Evolutionary conservation across 2,888 invertebrate species (phyloP).

Genomic region (Drosophila prostipennis): DNA sequence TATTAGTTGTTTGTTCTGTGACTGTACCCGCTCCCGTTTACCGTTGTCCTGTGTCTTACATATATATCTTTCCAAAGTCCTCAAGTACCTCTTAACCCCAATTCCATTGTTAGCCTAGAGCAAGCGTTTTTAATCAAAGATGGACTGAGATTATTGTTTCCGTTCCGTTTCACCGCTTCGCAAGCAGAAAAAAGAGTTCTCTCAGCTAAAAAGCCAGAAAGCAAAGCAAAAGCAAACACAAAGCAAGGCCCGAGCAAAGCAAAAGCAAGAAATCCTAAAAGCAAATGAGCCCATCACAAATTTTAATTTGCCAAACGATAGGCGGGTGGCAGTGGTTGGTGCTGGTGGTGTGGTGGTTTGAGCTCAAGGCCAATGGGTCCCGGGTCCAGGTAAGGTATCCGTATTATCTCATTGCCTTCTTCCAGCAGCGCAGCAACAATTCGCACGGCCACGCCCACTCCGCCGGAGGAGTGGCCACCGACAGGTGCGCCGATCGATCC

Average conservation of each 20-base stretch:
- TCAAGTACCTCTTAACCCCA: neutral
- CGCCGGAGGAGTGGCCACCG: conserved; percentile 3
- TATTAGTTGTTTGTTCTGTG: conserved; percentile 40
- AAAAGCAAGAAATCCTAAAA: conserved; percentile 21
- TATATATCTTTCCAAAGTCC: conserved; percentile 3
- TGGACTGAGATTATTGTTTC: conserved; percentile 70
- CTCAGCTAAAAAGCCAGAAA: conserved; percentile 5
- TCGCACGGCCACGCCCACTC: conserved; percentile 6
- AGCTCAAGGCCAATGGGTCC: neutral
- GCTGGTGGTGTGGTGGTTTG: conserved; percentile 17
- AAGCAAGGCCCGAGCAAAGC: conserved; percentile 42
- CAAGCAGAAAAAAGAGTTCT: conserved; percentile 16
- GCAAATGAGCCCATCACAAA: conserved; percentile 83
- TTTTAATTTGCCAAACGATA: conserved; percentile 70
- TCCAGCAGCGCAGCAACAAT: conserved; percentile 59
- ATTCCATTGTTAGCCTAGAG: conserved; percentile 42
- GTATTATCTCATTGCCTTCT: neutral
- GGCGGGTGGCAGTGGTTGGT: conserved; percentile 27
- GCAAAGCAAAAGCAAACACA: conserved; percentile 33
- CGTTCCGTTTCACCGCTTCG: conserved; percentile 57
- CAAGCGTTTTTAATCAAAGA: conserved; percentile 85
- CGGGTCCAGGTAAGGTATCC: conserved; percentile 26
- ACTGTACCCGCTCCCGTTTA: conserved; percentile 20
- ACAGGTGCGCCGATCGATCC: conserved; percentile 14
- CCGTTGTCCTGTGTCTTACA: conserved; percentile 31